phyloP scores from a whole-genome alignment of 1,140 invertebrate species.

The Drepana arcuata region DNA sequence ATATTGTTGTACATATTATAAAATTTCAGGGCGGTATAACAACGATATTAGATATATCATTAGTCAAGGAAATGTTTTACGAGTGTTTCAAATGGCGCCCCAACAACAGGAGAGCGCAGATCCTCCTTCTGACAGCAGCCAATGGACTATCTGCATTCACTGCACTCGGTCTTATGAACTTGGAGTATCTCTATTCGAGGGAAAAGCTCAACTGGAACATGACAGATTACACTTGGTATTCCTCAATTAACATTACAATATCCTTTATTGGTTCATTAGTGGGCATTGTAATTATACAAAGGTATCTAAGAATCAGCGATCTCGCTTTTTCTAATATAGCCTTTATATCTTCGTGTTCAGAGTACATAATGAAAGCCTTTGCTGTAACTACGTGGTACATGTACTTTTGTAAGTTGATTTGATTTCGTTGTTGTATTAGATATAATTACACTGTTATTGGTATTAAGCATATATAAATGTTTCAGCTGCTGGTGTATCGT shows the following conservation, averaged over 20 bases:
- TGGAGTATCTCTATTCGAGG: constrained; percentile 77
- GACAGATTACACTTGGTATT: constrained; percentile 74
- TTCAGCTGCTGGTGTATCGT: constrained; percentile 63
- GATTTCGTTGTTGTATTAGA: no score
- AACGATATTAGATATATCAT: constrained; percentile 72
- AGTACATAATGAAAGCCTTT: constrained; percentile 69
- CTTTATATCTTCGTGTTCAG: no score
- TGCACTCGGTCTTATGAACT: constrained; percentile 67
- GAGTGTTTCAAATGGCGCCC: constrained; percentile 75
- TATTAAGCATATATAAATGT: no score
- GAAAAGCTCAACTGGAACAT: constrained; percentile 79
- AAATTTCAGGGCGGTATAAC: constrained; percentile 50
- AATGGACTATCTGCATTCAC: constrained; percentile 73
- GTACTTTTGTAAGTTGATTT: constrained; percentile 76
- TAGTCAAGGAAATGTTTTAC: constrained; percentile 74
- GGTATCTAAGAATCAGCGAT: no score
- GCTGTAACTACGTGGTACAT: constrained; percentile 76
- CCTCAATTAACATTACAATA: no score
- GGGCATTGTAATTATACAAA: no score
- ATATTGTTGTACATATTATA: no score
- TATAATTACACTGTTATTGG: no score
- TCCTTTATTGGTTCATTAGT: no score
- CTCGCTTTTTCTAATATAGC: no score
- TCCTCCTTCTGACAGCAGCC: constrained; percentile 74
- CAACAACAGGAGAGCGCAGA: constrained; percentile 73